Conservation (phyloP, 2,797 vertebrate genomes). For the Lepus oiostolus region DNA sequence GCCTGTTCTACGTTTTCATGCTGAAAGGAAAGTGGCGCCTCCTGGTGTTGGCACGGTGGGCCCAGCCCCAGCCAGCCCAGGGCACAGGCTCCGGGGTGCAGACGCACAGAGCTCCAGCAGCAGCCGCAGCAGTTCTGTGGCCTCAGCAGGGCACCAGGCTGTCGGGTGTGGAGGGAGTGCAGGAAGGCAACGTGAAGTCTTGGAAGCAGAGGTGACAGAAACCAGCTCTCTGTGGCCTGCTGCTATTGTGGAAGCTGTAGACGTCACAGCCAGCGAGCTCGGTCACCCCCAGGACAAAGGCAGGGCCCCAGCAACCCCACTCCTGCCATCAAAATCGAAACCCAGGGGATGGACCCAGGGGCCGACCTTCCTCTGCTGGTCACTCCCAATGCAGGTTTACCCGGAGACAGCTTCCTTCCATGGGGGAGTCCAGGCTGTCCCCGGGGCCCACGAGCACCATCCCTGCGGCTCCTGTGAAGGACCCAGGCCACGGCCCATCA, state of each 20-base stretch:
- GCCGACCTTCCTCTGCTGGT: conserved; percentile 62
- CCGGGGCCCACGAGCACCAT: accelerated
- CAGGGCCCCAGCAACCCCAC: conserved; percentile 71
- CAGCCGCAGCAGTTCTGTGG: no score
- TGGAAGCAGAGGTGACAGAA: background rate
- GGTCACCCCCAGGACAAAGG: conserved; percentile 51
- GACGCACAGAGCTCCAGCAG: no score
- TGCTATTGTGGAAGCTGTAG: accelerated
- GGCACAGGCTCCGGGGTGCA: background rate
- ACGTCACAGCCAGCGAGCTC: background rate
- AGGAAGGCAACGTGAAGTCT: background rate
- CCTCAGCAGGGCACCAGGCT: background rate
- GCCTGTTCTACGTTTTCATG: background rate
- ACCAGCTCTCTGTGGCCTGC: background rate
- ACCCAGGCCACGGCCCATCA: background rate
- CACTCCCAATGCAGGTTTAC: conserved; percentile 63
- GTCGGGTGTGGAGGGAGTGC: accelerated
- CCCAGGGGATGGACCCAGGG: conserved; percentile 58
- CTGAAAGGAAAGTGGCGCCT: background rate
- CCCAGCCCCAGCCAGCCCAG: background rate
- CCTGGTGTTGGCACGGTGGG: background rate
- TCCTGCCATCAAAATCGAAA: conserved; percentile 68
- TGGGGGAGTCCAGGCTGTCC: background rate
- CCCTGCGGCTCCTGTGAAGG: no score
- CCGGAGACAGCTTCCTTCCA: conserved; percentile 57